phyloP scores from a whole-genome alignment of 1,140 invertebrate species.

The Magallana angulata region DNA sequence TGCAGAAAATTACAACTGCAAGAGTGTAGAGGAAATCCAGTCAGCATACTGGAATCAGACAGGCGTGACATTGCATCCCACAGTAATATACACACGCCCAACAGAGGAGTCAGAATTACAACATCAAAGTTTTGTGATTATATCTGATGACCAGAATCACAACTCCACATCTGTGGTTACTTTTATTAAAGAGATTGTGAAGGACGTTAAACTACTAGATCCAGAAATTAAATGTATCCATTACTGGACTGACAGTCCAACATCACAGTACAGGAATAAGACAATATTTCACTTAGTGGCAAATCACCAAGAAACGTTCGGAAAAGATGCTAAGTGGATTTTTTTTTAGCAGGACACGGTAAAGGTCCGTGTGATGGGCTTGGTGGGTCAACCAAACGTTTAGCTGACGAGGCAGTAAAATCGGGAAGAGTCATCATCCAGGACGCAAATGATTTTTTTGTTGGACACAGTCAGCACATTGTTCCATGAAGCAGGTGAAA shows the following conservation, averaged over 20 bases:
- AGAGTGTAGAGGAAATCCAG: slow-evolving; percentile 33
- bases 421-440: no score
- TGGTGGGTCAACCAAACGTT: no score
- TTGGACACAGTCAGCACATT: no score
- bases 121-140: slow-evolving; percentile 33
- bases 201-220: neutral
- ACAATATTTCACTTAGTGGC: no score
- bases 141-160: slow-evolving; percentile 33
- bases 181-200: neutral
- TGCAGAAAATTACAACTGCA: slow-evolving; percentile 45
- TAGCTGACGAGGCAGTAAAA: no score
- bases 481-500: no score
- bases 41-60: slow-evolving; percentile 19
- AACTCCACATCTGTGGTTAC: neutral
- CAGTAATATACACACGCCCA: slow-evolving; percentile 32
- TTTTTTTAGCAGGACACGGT: slow-evolving; percentile 58
- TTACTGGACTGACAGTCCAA: no score
- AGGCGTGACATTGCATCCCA: slow-evolving; percentile 52
- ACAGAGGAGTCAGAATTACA: neutral
- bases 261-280: no score
- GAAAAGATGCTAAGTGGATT: slow-evolving; percentile 44
- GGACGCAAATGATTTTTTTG: no score
- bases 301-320: neutral
- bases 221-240: no score
- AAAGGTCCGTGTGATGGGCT: slow-evolving; percentile 67